Evolutionary conservation across 37 sponge, comb jelly and placozoan genomes (phyloP).

Genomic region (Haliclona indistincta): DNA sequence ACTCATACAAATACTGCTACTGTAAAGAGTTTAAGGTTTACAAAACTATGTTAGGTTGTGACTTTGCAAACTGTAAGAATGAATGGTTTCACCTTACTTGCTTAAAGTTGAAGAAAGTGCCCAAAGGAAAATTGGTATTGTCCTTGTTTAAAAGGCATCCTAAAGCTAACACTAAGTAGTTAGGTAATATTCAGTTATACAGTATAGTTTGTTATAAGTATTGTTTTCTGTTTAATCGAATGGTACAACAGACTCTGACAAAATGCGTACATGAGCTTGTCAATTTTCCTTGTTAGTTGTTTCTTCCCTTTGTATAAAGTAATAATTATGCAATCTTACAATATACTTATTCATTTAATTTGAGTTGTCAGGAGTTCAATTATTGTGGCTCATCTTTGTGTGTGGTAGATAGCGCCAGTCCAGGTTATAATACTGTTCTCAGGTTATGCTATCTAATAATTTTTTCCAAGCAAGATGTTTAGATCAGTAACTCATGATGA

Average conservation of each 20-base stretch:
- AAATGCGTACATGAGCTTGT: conserved; percentile 15
- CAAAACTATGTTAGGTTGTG: conserved; percentile 33
- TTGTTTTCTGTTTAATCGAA: conserved; percentile 2
- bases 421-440: too few species aligned
- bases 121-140: conserved; percentile 64
- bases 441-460: too few species aligned
- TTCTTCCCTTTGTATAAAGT: conserved; percentile 38
- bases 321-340: too few species aligned
- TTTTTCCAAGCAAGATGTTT: too few species aligned
- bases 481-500: too few species aligned
- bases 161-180: too few species aligned
- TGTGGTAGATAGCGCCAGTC: too few species aligned
- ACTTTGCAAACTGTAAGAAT: conserved; percentile 21
- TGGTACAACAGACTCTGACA: conserved; percentile 22
- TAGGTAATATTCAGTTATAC: too few species aligned
- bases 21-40: conserved; percentile 17
- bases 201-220: too few species aligned
- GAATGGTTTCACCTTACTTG: conserved; percentile 55
- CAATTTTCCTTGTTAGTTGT: conserved; percentile 13
- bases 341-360: too few species aligned
- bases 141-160: conserved; percentile 35
- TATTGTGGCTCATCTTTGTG: too few species aligned
- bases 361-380: too few species aligned
- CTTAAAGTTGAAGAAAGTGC: conserved; percentile 30
- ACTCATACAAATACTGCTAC: conserved; percentile 19